Conservation (phyloP, 2,113 vertebrate species). For the Microcebus ravelobensis region DNA sequence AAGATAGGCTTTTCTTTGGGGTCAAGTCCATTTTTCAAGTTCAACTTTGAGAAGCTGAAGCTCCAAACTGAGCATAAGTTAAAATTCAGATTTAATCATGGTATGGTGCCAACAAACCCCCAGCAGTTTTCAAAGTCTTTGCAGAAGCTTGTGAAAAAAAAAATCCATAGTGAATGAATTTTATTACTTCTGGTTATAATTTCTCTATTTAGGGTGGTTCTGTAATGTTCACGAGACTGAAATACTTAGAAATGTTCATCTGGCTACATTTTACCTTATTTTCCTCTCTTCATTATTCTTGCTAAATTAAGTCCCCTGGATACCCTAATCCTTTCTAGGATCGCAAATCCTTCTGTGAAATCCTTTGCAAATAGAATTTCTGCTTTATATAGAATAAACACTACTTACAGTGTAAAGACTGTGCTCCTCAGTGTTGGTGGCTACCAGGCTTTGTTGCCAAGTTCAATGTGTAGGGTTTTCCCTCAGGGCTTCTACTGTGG, state of each 20-base stretch:
- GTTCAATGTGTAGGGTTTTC: neutral
- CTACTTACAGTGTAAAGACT: neutral
- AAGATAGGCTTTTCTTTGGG: neutral
- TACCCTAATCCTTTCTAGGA: neutral
- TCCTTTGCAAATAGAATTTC: neutral
- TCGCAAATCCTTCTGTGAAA: neutral
- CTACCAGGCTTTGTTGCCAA: neutral
- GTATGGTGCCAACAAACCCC: neutral
- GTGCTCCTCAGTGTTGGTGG: neutral
- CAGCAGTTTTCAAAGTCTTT: neutral
- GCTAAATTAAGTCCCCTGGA: neutral
- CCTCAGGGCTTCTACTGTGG: neutral
- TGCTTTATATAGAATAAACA: neutral
- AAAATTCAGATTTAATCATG: neutral
- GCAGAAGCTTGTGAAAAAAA: neutral
- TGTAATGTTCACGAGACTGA: neutral
- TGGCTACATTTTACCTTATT: neutral
- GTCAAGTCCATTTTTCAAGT: neutral
- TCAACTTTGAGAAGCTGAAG: neutral
- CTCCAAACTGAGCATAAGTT: neutral
- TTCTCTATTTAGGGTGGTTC: neutral
- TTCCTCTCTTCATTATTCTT: conserved; percentile 26
- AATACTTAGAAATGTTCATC: neutral
- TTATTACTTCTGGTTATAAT: neutral
- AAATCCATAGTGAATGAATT: neutral